Percentiles rank a stretch among this genome's conserved stretches.
These are phyloP conservation scores for Conistra vaccinii DNA, from an alignment of 2,888 invertebrate species.

Conservation along the genomic window DNA sequence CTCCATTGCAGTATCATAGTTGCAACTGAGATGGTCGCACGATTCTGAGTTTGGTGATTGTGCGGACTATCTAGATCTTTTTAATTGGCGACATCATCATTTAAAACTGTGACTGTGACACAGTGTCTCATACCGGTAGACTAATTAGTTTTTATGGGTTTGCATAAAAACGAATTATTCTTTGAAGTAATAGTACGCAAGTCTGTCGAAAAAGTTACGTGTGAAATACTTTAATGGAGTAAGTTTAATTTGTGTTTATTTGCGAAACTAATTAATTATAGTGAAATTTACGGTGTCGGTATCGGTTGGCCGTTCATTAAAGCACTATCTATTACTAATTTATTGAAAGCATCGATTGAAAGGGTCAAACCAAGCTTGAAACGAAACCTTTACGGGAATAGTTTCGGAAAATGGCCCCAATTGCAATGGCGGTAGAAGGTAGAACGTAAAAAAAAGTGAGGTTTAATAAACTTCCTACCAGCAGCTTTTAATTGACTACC, in stretches of 20 bases:
- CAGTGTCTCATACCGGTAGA: constrained; percentile 38
- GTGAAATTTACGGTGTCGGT: neutral
- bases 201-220: constrained; percentile 22
- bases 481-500: neutral
- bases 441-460: neutral
- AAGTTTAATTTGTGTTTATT: neutral
- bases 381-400: neutral
- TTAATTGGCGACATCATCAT: constrained; percentile 62
- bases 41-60: constrained; percentile 78
- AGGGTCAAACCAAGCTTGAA: constrained; percentile 12
- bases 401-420: constrained; percentile 18
- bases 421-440: constrained; percentile 4
- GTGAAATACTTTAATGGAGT: constrained; percentile 12
- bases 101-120: constrained; percentile 55
- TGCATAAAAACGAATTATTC: constrained; percentile 49
- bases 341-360: neutral
- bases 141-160: constrained; percentile 50
- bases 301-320: neutral
- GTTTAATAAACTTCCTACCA: neutral
- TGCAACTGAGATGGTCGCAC: constrained; percentile 85
- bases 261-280: constrained; percentile 11
- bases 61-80: constrained; percentile 81
- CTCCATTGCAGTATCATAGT: constrained; percentile 88
- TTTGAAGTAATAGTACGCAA: constrained; percentile 33
- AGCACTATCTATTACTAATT: neutral